A percentile compares a stretch with the other conserved stretches of the same genome.
phyloP scores from a whole-genome alignment of 2,113 vertebrate species.

The Prochilodus magdalenae region DNA sequence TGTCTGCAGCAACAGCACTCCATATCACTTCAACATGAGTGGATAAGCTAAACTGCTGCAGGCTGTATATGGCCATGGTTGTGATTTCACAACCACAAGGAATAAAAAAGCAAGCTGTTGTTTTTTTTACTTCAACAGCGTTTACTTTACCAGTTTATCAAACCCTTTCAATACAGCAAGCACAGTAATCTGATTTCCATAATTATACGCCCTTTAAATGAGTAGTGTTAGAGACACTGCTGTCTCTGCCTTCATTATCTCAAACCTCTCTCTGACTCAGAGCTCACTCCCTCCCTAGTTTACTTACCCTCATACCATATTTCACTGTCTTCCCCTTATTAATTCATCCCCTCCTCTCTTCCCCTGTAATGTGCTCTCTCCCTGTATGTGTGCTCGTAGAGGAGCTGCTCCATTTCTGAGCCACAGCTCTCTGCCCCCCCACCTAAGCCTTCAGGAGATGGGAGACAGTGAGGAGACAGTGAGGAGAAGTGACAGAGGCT shows the following conservation, averaged over 20 bases:
- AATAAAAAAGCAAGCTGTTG: too few relatives aligned
- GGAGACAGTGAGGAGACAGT: constrained; percentile 42
- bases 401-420: constrained; percentile 3
- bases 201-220: too few relatives aligned
- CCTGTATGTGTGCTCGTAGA: constrained; percentile 21
- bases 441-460: constrained; percentile 56
- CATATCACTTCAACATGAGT: too few relatives aligned
- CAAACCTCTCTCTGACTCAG: neutral
- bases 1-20: too few relatives aligned
- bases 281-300: neutral
- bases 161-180: too few relatives aligned
- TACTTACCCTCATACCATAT: neutral
- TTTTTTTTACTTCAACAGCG: too few relatives aligned
- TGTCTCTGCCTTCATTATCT: neutral
- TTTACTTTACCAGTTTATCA: too few relatives aligned
- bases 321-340: neutral
- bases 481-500: constrained; percentile 60
- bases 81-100: too few relatives aligned
- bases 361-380: neutral
- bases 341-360: neutral
- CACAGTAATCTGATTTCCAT: too few relatives aligned
- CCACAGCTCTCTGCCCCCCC: constrained; percentile 29
- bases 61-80: too few relatives aligned
- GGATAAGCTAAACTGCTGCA: too few relatives aligned
- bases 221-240: too few relatives aligned